phyloP scores from a whole-genome alignment of 2,113 vertebrate genomes.

The Trichechus manatus region DNA sequence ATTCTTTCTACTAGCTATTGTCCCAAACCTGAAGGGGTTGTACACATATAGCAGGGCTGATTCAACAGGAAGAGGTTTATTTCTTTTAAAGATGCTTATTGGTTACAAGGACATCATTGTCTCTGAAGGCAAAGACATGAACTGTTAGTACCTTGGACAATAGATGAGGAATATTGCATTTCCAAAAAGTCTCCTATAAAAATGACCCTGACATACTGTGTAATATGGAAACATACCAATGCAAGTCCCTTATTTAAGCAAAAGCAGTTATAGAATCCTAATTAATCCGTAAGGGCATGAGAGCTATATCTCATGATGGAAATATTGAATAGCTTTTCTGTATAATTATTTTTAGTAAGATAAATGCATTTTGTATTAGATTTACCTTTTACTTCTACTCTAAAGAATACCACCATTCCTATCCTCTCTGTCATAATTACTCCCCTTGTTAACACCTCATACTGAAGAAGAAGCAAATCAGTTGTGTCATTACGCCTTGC shows the following conservation, averaged over 20 bases:
- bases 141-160: neutral
- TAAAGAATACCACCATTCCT: neutral
- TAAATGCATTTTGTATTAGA: neutral
- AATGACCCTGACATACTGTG: neutral
- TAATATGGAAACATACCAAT: fast-evolving
- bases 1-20: slow-evolving; percentile 17
- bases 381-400: slow-evolving; percentile 21
- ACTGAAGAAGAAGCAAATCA: slow-evolving; percentile 79
- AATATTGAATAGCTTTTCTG: neutral
- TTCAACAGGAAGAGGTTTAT: slow-evolving; percentile 53
- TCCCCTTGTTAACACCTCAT: slow-evolving; percentile 74
- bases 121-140: slow-evolving; percentile 66
- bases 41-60: neutral
- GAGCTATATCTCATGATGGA: neutral
- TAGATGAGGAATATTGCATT: fast-evolving
- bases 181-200: neutral
- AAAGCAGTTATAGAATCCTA: neutral
- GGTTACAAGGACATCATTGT: slow-evolving; percentile 65
- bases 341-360: neutral
- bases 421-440: slow-evolving; percentile 62
- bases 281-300: neutral
- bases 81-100: slow-evolving; percentile 71
- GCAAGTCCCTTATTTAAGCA: neutral
- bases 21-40: slow-evolving; percentile 46
- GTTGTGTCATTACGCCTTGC: slow-evolving; percentile 75